Conservation (phyloP, 2,888 invertebrate species). For the Dasypolia templi region DNA sequence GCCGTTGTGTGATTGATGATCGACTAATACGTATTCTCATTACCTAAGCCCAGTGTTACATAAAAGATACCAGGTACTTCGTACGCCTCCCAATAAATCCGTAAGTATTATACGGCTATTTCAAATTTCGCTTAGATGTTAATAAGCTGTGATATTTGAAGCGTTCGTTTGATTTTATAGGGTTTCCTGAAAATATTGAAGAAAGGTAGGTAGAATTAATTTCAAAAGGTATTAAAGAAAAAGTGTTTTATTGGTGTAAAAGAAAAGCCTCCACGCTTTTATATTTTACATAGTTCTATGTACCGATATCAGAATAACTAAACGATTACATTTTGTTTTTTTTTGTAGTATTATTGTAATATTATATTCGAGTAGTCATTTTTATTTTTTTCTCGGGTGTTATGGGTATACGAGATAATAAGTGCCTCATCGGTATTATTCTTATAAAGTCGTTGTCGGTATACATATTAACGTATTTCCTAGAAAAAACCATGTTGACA, state of each 20-base stretch:
- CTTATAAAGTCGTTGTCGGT: neutral
- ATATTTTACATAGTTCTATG: constrained; percentile 26
- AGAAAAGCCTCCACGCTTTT: no score
- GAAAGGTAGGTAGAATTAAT: constrained; percentile 30
- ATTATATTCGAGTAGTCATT: neutral
- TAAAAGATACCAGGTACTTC: constrained; percentile 64
- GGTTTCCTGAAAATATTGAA: constrained; percentile 46
- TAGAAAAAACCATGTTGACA: neutral
- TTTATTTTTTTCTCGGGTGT: neutral
- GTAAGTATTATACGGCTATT: constrained; percentile 52
- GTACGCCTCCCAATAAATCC: constrained; percentile 56
- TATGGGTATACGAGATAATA: neutral
- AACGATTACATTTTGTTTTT: constrained; percentile 1
- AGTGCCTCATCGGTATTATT: no score
- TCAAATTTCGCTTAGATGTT: constrained; percentile 50
- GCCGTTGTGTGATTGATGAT: constrained; percentile 81
- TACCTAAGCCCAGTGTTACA: constrained; percentile 71
- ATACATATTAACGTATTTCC: no score
- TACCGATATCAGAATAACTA: constrained; percentile 8
- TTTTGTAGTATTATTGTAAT: neutral
- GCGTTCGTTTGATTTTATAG: constrained; percentile 47
- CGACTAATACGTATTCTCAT: constrained; percentile 78
- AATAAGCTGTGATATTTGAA: constrained; percentile 44
- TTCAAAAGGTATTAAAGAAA: constrained; percentile 49
- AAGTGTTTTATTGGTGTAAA: constrained; percentile 38